Base-by-base conservation (phyloP, 1,140 invertebrate species). In the Achroia grisella region DNA sequence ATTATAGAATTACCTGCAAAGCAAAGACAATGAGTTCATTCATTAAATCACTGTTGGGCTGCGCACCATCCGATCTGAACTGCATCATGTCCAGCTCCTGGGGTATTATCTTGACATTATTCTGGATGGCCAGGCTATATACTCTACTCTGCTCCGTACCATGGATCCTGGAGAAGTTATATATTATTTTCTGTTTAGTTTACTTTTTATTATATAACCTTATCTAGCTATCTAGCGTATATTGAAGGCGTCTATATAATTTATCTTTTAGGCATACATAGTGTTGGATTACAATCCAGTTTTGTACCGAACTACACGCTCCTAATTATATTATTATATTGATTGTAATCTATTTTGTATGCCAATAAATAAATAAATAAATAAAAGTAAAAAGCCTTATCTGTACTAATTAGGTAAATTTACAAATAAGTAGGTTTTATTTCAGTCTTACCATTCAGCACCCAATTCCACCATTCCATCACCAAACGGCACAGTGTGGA, bases 401-500 rank as follows among this genome's bases (percentile, higher is more conserved):
- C n/a, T 29, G 28, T 29, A 29, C 28, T 29, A 29, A 10, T 29
- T 6, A 29, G 28, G 10, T 4, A 29, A 10, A 29, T 10, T 4
- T 29, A 4, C 28, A 10, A 29, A 4, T 4, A 29, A 29, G n/a
- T n/a, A n/a, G n/a, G n/a, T n/a, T n/a, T n/a, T n/a, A n/a, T n/a
- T n/a, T 2, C 30, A 31, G 30, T 48, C 56, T 50, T 31, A 79
- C 78, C 76, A 82, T 57, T 82, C 76, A 10, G 75, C 78, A 0
- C 81, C 81, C 1, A 81, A 27, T 35, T 82, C 81, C 0, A 82
- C 63, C 0, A 73, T 44, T 0, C 62, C 70, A 33, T 78, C 66
- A 62, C 87, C 86, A 56, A 89, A 89, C 43, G 68, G 45, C 2
- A 78, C 67, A 2, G 88, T 88, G 33, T 84, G 54, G n/a, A 90